Percentiles rank a stretch among this genome's conserved stretches.
These are phyloP conservation scores for Choristoneura rosaceana DNA, from an alignment of 2,888 invertebrate species.

Conservation along the genomic window DNA sequence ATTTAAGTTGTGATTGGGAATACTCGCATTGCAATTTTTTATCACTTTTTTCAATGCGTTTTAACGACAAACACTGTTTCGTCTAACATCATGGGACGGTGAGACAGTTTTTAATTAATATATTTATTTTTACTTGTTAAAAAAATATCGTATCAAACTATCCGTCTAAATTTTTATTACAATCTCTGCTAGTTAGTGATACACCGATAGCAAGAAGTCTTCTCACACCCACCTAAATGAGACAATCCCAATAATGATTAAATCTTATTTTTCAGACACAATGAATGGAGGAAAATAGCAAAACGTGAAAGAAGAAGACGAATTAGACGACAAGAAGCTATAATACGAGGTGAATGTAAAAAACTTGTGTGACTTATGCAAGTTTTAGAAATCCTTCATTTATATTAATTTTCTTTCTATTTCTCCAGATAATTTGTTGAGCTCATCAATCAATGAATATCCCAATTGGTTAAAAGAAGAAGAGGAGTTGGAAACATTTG, in stretches of 20 bases:
- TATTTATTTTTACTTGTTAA: neutral
- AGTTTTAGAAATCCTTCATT: neutral
- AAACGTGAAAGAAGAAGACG: slow-evolving; percentile 90
- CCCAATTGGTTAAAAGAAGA: slow-evolving; percentile 83
- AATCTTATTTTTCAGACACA: slow-evolving; percentile 79
- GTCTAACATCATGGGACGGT: slow-evolving; percentile 31
- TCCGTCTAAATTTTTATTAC: too few relatives aligned
- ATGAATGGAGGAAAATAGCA: slow-evolving; percentile 89
- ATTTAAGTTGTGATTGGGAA: neutral
- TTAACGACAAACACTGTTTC: neutral
- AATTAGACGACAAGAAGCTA: slow-evolving; percentile 86
- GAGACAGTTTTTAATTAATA: neutral
- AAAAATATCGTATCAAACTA: too few relatives aligned
- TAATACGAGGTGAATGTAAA: slow-evolving; percentile 76
- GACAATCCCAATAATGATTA: neutral
- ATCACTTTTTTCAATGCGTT: neutral
- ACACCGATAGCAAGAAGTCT: neutral
- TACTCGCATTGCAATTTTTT: neutral
- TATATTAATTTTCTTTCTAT: slow-evolving; percentile 25
- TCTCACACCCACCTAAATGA: neutral
- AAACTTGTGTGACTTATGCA: neutral
- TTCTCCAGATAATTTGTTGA: slow-evolving; percentile 37
- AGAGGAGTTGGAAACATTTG: slow-evolving; percentile 79
- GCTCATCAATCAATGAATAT: slow-evolving; percentile 71
- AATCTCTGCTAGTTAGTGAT: too few relatives aligned